Conservation (phyloP, 1,140 invertebrate species). For the Ectropis grisescens region DNA sequence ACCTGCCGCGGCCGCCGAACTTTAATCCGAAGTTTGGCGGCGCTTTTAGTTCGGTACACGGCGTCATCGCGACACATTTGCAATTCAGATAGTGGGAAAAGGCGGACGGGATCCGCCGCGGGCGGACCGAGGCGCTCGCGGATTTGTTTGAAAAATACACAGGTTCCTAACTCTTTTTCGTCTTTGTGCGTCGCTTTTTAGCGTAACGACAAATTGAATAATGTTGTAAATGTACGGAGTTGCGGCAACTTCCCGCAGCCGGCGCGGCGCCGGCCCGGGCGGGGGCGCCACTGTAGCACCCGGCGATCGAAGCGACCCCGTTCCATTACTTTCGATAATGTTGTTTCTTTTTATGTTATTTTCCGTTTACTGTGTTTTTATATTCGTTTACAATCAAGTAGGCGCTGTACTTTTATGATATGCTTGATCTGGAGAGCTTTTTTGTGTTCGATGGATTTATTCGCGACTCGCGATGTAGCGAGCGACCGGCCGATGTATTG, state of each 20-base stretch:
- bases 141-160: slow-evolving; percentile 60
- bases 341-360: no score
- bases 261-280: no score
- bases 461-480: no score
- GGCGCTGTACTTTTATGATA: no score
- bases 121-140: slow-evolving; percentile 42
- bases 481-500: no score
- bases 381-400: no score
- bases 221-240: slow-evolving; percentile 31
- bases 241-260: slow-evolving; percentile 15
- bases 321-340: no score
- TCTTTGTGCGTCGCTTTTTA: slow-evolving; percentile 27
- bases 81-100: slow-evolving; percentile 62
- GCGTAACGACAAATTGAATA: slow-evolving; percentile 43
- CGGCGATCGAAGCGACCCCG: no score
- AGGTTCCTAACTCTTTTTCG: slow-evolving; percentile 33
- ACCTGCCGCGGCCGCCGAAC: slow-evolving; percentile 45
- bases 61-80: slow-evolving; percentile 57
- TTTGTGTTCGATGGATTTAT: no score
- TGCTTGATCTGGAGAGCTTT: no score
- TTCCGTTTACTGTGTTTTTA: no score
- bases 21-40: slow-evolving; percentile 65
- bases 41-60: slow-evolving; percentile 64
- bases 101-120: slow-evolving; percentile 41
- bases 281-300: no score